Base-by-base conservation (phyloP, 2,888 invertebrate genomes). In the Lordiphosa fenestrarum region DNA sequence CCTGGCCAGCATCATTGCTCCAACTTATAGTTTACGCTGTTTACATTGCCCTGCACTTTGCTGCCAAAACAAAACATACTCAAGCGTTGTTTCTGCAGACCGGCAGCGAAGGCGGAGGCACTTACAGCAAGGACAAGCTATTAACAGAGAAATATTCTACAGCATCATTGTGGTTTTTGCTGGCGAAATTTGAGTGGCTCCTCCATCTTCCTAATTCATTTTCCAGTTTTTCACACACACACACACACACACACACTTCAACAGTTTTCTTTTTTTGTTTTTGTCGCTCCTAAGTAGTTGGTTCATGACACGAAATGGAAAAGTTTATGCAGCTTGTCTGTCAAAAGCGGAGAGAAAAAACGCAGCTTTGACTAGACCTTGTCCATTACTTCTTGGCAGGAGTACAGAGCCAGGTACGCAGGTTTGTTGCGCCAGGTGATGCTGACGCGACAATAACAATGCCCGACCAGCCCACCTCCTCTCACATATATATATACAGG, bases 1-100 rank as follows among this genome's bases (percentile, higher is more conserved):
- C 77, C 84, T 84, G 77, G 68, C 76, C 67, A 48, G 49, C 35
- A 56, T 44, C 56, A 50, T 59, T 57, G 36, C 78, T 59, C 73
- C 73, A 66, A 83, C 71, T 81, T 77, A 84, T 84, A 84, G 84
- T 77, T 84, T 84, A 77, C 78, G 74, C 78, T 77, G 78, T 76
- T 80, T 80, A 76, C 76, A 80, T 54, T 65, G 56, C 60, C 52
- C 76, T 73, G 76, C 76, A 77, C 78, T 81, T 65, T 73, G 71
- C 74, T 78, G 82, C 74, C 74, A 77, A 78, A 84, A 77, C 77
- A 84, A 84, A 77, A 82, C 76, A 77, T 59, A 59, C 63, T 71
- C 72, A 53, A 67, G 76, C 69, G 63, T 66, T 69, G 59, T 66
- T 65, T 33, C 23, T 33, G 9, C 30, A 7, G 9, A 30, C 30